A percentile compares a stretch with the other conserved stretches of the same genome.
Conservation (phyloP, 2,888 invertebrate genomes). For the Ommatoiulus sabulosus region DNA sequence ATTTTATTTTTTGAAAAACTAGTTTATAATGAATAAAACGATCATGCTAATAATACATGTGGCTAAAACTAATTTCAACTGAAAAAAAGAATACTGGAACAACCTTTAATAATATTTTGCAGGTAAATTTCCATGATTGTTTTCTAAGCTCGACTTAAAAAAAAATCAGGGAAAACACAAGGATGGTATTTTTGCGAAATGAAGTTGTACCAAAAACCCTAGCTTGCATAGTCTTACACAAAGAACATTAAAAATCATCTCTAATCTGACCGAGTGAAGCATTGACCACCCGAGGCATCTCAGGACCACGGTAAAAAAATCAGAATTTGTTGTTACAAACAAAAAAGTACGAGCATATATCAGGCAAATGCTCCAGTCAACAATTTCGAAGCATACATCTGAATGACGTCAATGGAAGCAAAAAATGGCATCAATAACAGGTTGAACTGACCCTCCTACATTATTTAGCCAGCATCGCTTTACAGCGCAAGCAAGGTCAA, state of each 20-base stretch:
- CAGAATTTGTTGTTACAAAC: constrained; percentile 3
- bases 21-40: too few species aligned
- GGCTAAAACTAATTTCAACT: too few species aligned
- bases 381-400: neutral
- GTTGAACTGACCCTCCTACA: neutral
- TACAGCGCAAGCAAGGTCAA: neutral
- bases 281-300: neutral
- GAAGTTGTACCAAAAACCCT: neutral
- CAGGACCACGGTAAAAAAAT: neutral
- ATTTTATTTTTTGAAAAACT: too few species aligned
- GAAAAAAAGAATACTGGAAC: too few species aligned
- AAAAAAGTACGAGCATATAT: neutral
- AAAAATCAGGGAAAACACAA: too few species aligned
- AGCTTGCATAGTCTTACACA: neutral
- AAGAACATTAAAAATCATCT: neutral
- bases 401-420: neutral
- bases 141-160: too few species aligned
- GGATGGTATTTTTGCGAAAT: neutral
- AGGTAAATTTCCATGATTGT: too few species aligned
- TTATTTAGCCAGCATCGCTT: neutral
- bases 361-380: neutral
- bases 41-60: too few species aligned
- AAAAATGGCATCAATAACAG: neutral
- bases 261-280: neutral
- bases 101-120: too few species aligned